Evolutionary conservation across 2,888 invertebrate genomes (phyloP), one percentile per base, ranked within the genome.

Genomic region (Eurytoma adleriae): DNA sequence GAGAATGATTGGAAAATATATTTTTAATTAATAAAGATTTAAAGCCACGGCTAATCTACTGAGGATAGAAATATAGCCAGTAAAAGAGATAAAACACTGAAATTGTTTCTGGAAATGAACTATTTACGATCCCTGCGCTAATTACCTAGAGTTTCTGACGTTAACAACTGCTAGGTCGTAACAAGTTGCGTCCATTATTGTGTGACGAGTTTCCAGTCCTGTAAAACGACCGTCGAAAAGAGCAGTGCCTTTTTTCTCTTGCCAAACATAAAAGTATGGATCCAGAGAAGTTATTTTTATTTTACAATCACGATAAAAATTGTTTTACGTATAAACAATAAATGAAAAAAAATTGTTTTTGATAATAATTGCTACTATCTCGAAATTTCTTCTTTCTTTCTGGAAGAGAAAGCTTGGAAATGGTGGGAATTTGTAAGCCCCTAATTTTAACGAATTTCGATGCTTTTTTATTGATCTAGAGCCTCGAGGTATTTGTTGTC

Each of bases 131-230:
- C 84, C 76, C 83, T 78, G 83, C 64, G 83, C 85, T 87, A 87
- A 88, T 87, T 87, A 86, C 86, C 86, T 86, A 84, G 85, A 87
- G 85, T 86, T 85, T 83, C 83, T 80, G 83, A 84, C 86, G 84
- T 84, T 86, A 85, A 86, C 86, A 85, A 84, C 83, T 84, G 83
- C 69, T 78, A 70, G 68, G 80, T 82, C 82, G 84, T 85, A 86
- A 86, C 79, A 82, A 83, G 83, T 78, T 83, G 78, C 68, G 82
- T 73, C 78, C 70, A 80, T 81, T 81, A 83, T 83, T 83, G 79
- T 81, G 75, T 78, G 76, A 70, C 72, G 62, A 73, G 77, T 85
- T 85, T 85, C 81, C 82, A 78, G 83, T 5, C 14, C 78, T 77
- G 68, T 67, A 50, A 69, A 50, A 50, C 24, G 48, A 54, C 20